phyloP scores from a whole-genome alignment of 1,140 invertebrate genomes.

The Bombyx mandarina region DNA sequence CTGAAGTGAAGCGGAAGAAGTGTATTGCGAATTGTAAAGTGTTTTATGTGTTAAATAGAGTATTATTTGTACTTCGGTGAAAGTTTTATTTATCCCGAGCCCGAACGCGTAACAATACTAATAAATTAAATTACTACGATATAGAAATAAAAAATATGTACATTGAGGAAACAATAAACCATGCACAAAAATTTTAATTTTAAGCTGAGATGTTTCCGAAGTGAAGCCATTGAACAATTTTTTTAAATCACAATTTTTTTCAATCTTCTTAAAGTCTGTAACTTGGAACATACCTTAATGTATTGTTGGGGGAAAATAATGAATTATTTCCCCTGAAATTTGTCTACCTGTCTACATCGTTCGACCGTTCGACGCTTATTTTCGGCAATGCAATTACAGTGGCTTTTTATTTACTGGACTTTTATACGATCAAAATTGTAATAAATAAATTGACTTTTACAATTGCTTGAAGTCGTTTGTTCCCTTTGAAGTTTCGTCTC shows the following conservation, averaged over 20 bases:
- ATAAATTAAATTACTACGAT: neutral
- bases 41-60: too few relatives aligned
- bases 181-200: neutral
- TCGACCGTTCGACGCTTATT: conserved; percentile 3
- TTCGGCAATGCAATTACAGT: neutral
- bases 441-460: too few relatives aligned
- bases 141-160: neutral
- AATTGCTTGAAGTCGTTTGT: too few relatives aligned
- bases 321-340: conserved; percentile 5
- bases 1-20: too few relatives aligned
- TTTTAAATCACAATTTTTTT: neutral
- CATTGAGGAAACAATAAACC: neutral
- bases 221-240: neutral
- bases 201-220: neutral
- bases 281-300: conserved; percentile 3
- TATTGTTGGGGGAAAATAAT: conserved; percentile 8
- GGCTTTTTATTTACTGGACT: neutral
- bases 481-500: too few relatives aligned
- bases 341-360: conserved; percentile 7
- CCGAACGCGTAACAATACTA: neutral
- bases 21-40: too few relatives aligned
- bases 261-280: neutral
- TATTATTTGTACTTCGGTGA: neutral
- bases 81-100: neutral
- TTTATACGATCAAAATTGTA: too few relatives aligned